Base-by-base conservation (phyloP, 1,140 invertebrate species). In the Potamilus streckersoni region DNA sequence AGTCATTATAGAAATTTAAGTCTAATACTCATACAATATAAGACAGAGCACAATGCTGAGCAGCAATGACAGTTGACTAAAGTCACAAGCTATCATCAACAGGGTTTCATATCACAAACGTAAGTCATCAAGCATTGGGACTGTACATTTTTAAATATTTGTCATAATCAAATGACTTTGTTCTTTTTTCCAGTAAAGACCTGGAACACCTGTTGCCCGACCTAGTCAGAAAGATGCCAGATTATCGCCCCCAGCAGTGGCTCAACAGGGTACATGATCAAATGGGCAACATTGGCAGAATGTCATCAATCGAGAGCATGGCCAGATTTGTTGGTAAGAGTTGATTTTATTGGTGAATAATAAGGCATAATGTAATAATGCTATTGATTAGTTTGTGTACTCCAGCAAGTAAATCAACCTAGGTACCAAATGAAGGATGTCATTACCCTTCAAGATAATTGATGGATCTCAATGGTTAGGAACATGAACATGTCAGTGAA, bases 221-320 rank as follows among this genome's bases (percentile, higher is more conserved):
- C 31, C 84, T 78, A 66, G 80, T 87, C 19, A 68, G 79, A 14
- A 79, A 79, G 23, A 64, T 82, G 55, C 75, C 81, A 15, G 95
- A 97, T 82, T 94, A 97, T 2, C 92, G 94, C 72, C 95, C 96
- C 2, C 93, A 94, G 58, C 95, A 97, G 84, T 90, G 89, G 96
- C 94, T 96, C 2, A 94, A 94, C 72, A 93, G 96, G 90, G 95
- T 98, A 1, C 94, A 96, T 85, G 93, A 93, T 5, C 94, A 95
- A 64, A 96, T 96, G 94, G 92, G 89, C 49, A 92, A 92, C 74
- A 90, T 93, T 59, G 89, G 91, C 8, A 79, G 91, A 16, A 89
- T 92, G 57, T 90, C 90, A 20, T 90, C 92, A 16, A 90, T 90
- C 14, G 90, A 91, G 69, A 93, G 93, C 71, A 94, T 94, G 88